phyloP scores from a whole-genome alignment of 2,888 invertebrate species.

The Diloba caeruleocephala region DNA sequence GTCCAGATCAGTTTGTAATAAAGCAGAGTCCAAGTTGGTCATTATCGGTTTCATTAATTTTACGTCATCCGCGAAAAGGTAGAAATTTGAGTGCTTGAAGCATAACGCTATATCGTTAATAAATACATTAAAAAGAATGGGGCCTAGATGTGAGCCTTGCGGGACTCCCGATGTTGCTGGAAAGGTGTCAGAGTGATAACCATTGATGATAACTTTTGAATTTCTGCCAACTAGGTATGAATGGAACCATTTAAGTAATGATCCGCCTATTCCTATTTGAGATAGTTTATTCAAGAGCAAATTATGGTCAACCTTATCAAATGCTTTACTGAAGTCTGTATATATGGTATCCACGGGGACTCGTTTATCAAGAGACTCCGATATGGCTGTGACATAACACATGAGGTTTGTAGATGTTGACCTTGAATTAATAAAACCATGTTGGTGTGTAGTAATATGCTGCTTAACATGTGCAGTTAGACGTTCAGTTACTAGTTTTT shows the following conservation, averaged over 20 bases:
- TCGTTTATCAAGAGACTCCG: not conserved
- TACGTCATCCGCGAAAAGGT: not conserved
- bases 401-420: not conserved
- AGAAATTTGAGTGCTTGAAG: not conserved
- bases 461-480: not conserved
- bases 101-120: too few species aligned
- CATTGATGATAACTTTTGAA: not conserved
- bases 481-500: not conserved
- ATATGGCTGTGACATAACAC: not conserved
- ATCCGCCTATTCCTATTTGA: not conserved
- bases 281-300: constrained; percentile 9
- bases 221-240: not conserved
- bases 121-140: constrained; percentile 1
- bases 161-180: not conserved
- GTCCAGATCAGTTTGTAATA: too few species aligned
- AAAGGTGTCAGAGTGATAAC: not conserved
- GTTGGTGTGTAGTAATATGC: not conserved
- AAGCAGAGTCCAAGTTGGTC: too few species aligned
- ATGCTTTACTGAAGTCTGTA: constrained; percentile 26
- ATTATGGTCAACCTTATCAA: constrained; percentile 13
- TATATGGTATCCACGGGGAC: constrained; percentile 9
- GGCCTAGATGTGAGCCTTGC: not conserved
- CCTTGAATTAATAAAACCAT: not conserved
- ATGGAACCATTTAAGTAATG: not conserved
- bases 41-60: not conserved